Conservation (phyloP, 2,113 vertebrate genomes). For the Leuciscus idus region DNA sequence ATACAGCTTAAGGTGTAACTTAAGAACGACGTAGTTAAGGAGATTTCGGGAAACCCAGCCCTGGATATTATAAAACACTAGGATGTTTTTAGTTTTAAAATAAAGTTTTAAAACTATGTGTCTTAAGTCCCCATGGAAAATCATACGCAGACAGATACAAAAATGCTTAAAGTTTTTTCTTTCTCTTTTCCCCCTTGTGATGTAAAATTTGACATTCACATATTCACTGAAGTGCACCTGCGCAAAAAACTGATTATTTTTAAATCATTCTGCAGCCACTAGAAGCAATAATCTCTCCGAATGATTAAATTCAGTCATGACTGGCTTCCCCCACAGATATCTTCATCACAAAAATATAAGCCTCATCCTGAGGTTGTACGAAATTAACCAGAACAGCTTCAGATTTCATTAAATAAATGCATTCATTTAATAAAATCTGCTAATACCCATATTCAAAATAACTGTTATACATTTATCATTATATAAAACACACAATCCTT, state of each 20-base stretch:
- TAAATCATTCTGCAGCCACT: conserved; percentile 26
- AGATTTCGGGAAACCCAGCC: no score
- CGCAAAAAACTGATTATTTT: conserved; percentile 37
- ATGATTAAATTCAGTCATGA: conserved; percentile 19
- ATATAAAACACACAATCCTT: not conserved
- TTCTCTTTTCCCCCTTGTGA: not conserved
- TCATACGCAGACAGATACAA: conserved; percentile 1
- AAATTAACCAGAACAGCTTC: conserved; percentile 22
- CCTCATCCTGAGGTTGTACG: not conserved
- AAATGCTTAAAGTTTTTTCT: not conserved
- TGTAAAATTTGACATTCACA: conserved; percentile 22
- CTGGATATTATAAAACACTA: not conserved
- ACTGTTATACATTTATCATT: not conserved
- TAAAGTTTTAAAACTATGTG: not conserved
- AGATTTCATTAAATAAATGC: conserved; percentile 25
- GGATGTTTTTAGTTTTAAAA: not conserved
- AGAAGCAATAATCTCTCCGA: conserved; percentile 32
- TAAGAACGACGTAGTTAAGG: no score
- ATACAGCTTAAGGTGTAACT: no score
- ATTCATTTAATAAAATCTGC: not conserved
- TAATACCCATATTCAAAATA: not conserved
- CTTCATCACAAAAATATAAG: conserved; percentile 11
- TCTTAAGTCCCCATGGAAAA: not conserved
- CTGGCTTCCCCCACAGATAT: conserved; percentile 29
- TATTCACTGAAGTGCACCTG: conserved; percentile 37